Evolutionary conservation across 2,888 invertebrate species (phyloP).

Genomic region (Vesta saturnalis): DNA sequence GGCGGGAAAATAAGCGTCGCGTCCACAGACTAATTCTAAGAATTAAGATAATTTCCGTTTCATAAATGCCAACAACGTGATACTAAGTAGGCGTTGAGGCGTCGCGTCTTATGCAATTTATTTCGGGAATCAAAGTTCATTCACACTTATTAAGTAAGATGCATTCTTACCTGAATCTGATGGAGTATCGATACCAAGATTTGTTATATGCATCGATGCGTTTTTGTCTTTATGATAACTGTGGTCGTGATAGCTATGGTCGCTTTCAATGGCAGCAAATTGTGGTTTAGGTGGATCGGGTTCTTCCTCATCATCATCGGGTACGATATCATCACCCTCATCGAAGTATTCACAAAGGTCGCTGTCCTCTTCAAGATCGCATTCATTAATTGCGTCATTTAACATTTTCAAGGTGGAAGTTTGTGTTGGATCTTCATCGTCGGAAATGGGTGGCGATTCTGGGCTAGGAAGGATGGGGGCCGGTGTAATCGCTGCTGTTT

Average conservation of each 20-base stretch:
- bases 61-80: background rate
- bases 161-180: constrained; percentile 93
- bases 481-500: constrained; percentile 22
- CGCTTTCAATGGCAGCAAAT: background rate
- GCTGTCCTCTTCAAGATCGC: constrained; percentile 52
- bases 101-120: constrained; percentile 14
- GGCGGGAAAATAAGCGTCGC: constrained; percentile 47
- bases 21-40: background rate
- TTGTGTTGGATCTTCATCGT: constrained; percentile 56
- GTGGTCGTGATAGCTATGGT: constrained; percentile 64
- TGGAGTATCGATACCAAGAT: constrained; percentile 84
- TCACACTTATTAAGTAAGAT: too few relatives aligned
- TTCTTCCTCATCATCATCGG: constrained; percentile 24
- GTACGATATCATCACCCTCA: constrained; percentile 45
- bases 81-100: constrained; percentile 22
- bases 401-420: constrained; percentile 50
- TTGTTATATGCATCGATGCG: constrained; percentile 67
- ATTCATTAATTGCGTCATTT: constrained; percentile 54
- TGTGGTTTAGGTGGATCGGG: constrained; percentile 28
- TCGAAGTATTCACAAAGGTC: constrained; percentile 57
- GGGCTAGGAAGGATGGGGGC: constrained; percentile 38
- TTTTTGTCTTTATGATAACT: constrained; percentile 75
- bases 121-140: background rate
- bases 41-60: background rate
- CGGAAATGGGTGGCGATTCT: constrained; percentile 60